A percentile compares a stretch with the other conserved stretches of the same genome.
These are phyloP conservation scores for Bambusicola thoracicus DNA, from an alignment of 2,113 vertebrate species.

Conservation along the genomic window DNA sequence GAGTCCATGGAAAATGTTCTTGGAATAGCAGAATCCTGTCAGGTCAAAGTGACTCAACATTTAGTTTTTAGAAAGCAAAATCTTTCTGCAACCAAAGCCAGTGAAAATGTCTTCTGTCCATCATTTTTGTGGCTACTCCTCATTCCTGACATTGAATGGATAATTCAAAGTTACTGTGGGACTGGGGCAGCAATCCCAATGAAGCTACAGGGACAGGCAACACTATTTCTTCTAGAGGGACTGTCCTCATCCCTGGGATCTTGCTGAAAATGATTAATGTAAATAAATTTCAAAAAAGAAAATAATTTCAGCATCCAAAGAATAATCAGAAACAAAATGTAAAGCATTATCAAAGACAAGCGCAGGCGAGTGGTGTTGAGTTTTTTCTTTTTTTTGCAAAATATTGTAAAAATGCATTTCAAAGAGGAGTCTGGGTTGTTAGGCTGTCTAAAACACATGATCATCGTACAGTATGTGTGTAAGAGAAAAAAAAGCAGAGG, in stretches of 20 bases:
- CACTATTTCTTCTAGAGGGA: not conserved
- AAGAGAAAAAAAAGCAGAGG: not conserved
- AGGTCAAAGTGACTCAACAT: not conserved
- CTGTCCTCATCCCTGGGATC: not conserved
- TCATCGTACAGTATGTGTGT: not conserved
- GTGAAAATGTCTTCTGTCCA: not conserved
- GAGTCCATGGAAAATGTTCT: not conserved
- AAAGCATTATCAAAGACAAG: not conserved
- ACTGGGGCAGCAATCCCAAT: not conserved
- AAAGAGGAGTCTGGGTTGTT: not conserved
- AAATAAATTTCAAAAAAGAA: not conserved
- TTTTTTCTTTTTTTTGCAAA: not conserved
- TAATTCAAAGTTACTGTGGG: not conserved
- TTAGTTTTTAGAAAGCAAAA: conserved; percentile 23
- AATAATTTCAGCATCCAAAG: not conserved
- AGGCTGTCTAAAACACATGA: not conserved
- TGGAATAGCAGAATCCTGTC: not conserved
- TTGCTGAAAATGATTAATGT: not conserved
- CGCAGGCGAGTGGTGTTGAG: not conserved
- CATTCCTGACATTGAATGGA: not conserved
- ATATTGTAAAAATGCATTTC: not conserved
- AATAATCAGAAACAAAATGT: not conserved
- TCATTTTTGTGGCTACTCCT: not conserved
- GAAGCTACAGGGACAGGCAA: not conserved
- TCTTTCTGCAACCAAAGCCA: not conserved